These are phyloP conservation scores for Beroe forskalii DNA, from an alignment of 37 sponge, comb jelly and placozoan species.

Conservation along the genomic window DNA sequence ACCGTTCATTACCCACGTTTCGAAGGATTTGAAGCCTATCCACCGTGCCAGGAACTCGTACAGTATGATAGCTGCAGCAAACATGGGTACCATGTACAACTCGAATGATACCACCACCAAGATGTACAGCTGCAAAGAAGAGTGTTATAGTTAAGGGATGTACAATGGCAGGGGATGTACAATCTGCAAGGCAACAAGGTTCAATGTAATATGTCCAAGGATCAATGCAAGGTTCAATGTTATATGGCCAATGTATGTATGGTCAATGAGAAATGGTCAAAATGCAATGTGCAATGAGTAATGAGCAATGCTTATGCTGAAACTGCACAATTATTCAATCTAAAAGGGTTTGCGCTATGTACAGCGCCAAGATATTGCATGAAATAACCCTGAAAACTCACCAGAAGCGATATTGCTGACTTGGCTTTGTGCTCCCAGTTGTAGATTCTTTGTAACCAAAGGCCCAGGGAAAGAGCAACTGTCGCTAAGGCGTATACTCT, in stretches of 20 bases:
- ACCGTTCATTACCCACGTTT: conserved; percentile 62
- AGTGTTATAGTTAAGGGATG: neutral
- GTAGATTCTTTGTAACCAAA: conserved; percentile 35
- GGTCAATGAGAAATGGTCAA: no score
- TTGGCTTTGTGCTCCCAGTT: conserved; percentile 61
- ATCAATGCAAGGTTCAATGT: neutral
- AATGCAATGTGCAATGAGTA: no score
- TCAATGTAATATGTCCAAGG: neutral
- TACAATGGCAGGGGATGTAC: neutral
- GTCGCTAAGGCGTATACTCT: conserved; percentile 34
- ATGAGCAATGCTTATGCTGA: no score
- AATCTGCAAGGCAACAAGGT: no score
- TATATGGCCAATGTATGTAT: neutral
- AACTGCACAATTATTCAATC: no score
- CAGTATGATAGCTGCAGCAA: conserved; percentile 68
- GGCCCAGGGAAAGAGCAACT: conserved; percentile 17
- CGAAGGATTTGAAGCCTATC: conserved; percentile 48
- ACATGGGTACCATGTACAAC: conserved; percentile 76
- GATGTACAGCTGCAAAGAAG: conserved; percentile 73
- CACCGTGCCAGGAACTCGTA: conserved; percentile 72
- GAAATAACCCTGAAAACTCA: no score
- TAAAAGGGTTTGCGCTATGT: no score
- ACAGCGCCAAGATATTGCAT: no score
- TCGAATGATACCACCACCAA: conserved; percentile 71
- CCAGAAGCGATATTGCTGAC: conserved; percentile 44